Conservation (phyloP, 2,797 vertebrate genomes). For the Setipinna tenuifilis region DNA sequence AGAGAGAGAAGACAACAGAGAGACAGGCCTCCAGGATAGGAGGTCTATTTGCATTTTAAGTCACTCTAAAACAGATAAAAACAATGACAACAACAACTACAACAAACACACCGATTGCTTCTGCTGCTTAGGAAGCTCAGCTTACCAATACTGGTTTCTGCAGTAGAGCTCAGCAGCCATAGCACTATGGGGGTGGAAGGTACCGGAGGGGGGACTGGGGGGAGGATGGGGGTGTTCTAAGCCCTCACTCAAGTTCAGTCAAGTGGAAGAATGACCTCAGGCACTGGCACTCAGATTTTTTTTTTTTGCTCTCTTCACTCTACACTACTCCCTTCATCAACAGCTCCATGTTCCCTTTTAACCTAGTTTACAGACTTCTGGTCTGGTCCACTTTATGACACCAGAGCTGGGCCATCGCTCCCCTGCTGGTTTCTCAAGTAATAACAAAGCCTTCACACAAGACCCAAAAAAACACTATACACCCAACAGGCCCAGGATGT, state of each 20-base stretch:
- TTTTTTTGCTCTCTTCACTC: not conserved
- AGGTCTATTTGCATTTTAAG: not conserved
- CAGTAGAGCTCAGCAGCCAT: not conserved
- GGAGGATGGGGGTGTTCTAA: not conserved
- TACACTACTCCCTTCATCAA: not conserved
- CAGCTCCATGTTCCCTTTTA: slow-evolving; percentile 22
- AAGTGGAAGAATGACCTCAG: slow-evolving; percentile 22
- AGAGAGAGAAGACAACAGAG: not conserved
- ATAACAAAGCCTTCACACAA: not conserved
- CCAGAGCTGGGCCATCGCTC: not conserved
- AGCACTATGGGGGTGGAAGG: not conserved
- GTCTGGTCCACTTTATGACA: slow-evolving; percentile 1
- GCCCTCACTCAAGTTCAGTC: slow-evolving; percentile 1
- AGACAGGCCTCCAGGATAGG: not conserved
- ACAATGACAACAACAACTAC: not conserved
- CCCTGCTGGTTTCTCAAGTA: not conserved
- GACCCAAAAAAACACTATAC: not conserved
- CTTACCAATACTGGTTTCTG: not conserved
- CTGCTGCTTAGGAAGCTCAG: not conserved
- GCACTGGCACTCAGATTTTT: slow-evolving; percentile 19
- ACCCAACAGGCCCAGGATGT: not conserved
- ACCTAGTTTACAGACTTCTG: not conserved
- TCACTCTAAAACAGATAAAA: no score
- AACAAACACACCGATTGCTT: not conserved
- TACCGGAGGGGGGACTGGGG: not conserved